Base-by-base conservation (phyloP, 2,797 vertebrate genomes). In the Sciurus carolinensis region DNA sequence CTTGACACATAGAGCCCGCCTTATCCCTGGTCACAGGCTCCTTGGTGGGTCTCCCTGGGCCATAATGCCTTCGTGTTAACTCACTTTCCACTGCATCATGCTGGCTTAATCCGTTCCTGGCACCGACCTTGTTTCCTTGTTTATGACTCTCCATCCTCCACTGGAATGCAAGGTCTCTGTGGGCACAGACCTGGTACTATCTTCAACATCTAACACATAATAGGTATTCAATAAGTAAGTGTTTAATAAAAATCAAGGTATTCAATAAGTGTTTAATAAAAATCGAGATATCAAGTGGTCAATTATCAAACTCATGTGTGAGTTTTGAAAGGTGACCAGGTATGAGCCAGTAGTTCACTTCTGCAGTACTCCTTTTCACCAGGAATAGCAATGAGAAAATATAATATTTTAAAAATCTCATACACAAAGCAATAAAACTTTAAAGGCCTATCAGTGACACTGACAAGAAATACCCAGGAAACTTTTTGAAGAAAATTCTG, bases 391-490 rank as follows among this genome's bases (percentile, higher is more conserved):
- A 84, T 67, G 64, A 73, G 11, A 87, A 87, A 92, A 85, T 71
- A 14, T 20, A 82, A 91, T 24, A 72, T 33, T 66, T 82, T 2
- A 44, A 80, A 94, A 64, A 73, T 81, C 18, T 87, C 57, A 91
- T 47, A 80, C 42, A 81, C 20, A 86, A 26, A 26, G 20, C 36
- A 64, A 57, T 44, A 92, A 89, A 92, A 76, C 8, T 12, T 86
- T 76, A 86, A 86, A 86, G 0, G 0, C 14, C 39, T 81, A 12
- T 89, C 28, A 69, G 5, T 52, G 91, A 91, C 28, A 50, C 2
- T 71, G 57, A 89, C 4, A 95, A 80, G 33, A 88, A 92, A 57
- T 57, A 52, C 5, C 86, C 26, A 91, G 91, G 26, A 64, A 85
- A 4, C 5, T 81, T 30, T 69, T 30, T 75, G 30, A 85, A 75